Conservation (phyloP, 2,888 invertebrate genomes). For the Diadegma fenestrale region DNA sequence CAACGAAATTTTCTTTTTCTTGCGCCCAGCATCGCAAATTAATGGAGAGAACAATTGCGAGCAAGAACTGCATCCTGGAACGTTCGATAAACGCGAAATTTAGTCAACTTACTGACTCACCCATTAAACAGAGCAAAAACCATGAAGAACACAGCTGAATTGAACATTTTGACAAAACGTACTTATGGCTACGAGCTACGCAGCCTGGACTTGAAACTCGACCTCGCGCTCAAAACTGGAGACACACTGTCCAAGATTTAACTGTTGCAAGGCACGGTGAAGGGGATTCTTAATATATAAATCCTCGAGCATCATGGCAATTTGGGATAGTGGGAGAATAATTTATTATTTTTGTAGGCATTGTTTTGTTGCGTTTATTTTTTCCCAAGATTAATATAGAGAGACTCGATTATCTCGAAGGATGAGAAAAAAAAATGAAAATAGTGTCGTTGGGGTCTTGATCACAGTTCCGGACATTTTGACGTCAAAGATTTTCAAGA, state of each 20-base stretch:
- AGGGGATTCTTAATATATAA: constrained; percentile 35
- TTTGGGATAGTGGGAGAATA: constrained; percentile 22
- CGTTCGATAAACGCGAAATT: no score
- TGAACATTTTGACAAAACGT: constrained; percentile 28
- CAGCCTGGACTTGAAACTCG: constrained; percentile 22
- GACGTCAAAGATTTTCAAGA: constrained; percentile 39
- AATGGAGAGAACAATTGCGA: no score
- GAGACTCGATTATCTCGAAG: constrained; percentile 1
- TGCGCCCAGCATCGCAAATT: no score
- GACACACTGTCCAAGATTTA: constrained; percentile 44
- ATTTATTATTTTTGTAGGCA: not conserved
- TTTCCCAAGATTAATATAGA: not conserved
- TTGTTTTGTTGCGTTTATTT: constrained; percentile 10
- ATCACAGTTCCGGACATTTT: not conserved
- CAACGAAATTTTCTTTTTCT: no score
- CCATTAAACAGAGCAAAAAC: constrained; percentile 23
- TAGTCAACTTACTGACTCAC: no score
- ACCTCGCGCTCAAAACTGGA: constrained; percentile 42
- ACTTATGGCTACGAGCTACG: not conserved
- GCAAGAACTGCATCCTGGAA: no score
- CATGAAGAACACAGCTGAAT: constrained; percentile 4
- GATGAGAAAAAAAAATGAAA: constrained; percentile 4
- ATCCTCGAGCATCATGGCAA: constrained; percentile 10
- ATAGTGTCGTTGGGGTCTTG: not conserved
- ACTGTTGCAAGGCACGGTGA: constrained; percentile 34